Evolutionary conservation across 2,113 vertebrate genomes (phyloP), one percentile per base, ranked within the genome.

Genomic region (Apus apus): DNA sequence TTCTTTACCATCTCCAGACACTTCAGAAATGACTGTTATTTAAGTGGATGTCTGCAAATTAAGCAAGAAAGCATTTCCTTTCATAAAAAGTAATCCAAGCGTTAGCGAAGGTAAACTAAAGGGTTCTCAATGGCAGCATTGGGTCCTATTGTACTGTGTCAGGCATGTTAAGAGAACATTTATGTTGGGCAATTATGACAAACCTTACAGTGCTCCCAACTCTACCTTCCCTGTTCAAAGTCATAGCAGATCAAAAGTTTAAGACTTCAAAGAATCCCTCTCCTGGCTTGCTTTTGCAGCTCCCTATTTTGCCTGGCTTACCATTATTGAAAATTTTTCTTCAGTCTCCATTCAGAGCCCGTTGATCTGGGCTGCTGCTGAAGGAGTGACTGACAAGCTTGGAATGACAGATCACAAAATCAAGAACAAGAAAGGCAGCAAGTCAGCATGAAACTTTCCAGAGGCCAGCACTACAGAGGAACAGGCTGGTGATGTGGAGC

Each of bases 341-440:
- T 23, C 19, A 81, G 71, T 80, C 72, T 94, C 82, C 51, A 48
- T 86, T 73, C 26, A 20, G 38, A 38, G 38, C 38, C 38, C 51
- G 88, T 86, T 93, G 85, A 89, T 93, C 75, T 80, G 66, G 65
- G 45, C 76, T 86, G 60, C 43, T 87, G 71, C 51, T 87, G 66
- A 23, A 48, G 27, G 58, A 74, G 43, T 54, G 38, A 48, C 76
- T 50, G 74, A 72, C 54, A 91, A 58, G 29, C 53, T 81, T 0
- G 0, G 88, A 95, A 57, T 43, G 86, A 26, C 60, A 93, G 53
- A 90, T 62, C 56, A 66, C 72, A 94, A 71, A 91, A 83, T 32
- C 20, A 80, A 66, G 60, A 78, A 86, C 43, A 84, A 86, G 48
- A 84, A 78, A 89, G 71, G 45, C 43, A 74, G 32, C 23, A 43